Percentiles rank a stretch among this genome's conserved stretches.
Evolutionary conservation across 1,140 invertebrate species (phyloP).

Genomic region (Bicyclus anynana): DNA sequence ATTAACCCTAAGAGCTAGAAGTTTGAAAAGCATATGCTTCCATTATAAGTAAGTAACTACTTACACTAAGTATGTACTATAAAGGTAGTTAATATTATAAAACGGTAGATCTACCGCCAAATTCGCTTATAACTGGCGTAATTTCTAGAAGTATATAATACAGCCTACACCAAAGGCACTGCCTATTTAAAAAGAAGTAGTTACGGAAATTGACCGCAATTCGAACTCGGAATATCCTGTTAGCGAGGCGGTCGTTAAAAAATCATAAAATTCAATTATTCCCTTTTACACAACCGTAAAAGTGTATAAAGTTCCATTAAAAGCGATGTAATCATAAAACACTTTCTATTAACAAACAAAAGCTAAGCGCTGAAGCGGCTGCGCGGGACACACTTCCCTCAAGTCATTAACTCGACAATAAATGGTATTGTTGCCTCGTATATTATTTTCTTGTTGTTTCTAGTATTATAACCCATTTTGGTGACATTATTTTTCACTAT

Average conservation of each 20-base stretch:
- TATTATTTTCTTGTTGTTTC: not conserved
- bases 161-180: no score
- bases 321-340: slow-evolving; percentile 9
- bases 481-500: no score
- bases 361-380: not conserved
- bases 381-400: not conserved
- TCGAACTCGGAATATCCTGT: not conserved
- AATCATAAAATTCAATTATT: slow-evolving; percentile 7
- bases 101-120: no score
- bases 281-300: slow-evolving; percentile 3
- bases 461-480: no score
- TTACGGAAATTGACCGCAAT: not conserved
- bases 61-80: no score
- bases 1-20: no score
- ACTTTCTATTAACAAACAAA: slow-evolving; percentile 11
- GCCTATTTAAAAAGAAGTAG: no score
- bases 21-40: no score
- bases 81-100: no score
- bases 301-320: slow-evolving; percentile 9
- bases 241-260: not conserved
- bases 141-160: no score
- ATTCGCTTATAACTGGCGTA: no score
- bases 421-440: slow-evolving; percentile 1
- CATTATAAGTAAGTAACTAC: no score
- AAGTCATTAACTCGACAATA: slow-evolving; percentile 2